phyloP scores from a whole-genome alignment of 1,140 invertebrate species.

The Aphis craccivora region DNA sequence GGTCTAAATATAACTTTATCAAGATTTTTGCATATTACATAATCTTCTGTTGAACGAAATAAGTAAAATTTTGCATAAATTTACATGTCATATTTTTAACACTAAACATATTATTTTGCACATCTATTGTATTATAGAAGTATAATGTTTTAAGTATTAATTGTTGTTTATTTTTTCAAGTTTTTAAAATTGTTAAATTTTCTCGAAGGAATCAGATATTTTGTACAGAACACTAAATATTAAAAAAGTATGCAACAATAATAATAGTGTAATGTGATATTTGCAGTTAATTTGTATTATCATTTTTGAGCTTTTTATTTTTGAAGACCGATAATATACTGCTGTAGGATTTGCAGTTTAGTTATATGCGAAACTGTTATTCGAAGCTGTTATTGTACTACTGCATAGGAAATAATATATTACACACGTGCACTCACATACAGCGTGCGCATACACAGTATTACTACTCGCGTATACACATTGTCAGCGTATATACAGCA shows the following conservation, averaged over 20 bases:
- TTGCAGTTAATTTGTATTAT: too few relatives aligned
- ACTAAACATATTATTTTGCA: not conserved
- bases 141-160: not conserved
- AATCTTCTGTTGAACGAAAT: not conserved
- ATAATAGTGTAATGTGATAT: not conserved
- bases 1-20: not conserved
- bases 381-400: not conserved
- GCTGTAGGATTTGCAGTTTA: not conserved
- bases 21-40: not conserved
- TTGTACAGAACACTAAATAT: not conserved
- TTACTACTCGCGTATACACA: not conserved
- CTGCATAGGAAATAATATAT: slow-evolving; percentile 8
- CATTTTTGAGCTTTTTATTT: not conserved
- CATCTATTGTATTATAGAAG: not conserved
- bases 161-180: not conserved
- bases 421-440: not conserved
- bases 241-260: not conserved
- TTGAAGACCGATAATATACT: not conserved
- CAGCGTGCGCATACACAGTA: slow-evolving; percentile 63
- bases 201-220: not conserved
- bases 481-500: slow-evolving; percentile 14
- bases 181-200: not conserved
- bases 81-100: not conserved
- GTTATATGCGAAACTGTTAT: not conserved
- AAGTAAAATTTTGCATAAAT: not conserved